Base-by-base conservation (phyloP, 2,797 vertebrate species). In the Choloepus didactylus region DNA sequence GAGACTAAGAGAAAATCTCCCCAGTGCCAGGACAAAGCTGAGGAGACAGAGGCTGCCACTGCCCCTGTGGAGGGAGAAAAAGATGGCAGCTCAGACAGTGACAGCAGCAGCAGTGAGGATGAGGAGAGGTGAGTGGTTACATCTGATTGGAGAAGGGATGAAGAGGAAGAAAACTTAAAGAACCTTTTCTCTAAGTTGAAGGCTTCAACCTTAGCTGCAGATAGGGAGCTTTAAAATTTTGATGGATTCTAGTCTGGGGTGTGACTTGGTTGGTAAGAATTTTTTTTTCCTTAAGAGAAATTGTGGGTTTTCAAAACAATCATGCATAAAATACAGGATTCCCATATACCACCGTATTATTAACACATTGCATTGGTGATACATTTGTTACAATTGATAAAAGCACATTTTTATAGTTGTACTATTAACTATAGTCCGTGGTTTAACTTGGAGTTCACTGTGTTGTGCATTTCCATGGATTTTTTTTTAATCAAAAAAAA, bases 41-140 rank as follows among this genome's bases (percentile, higher is more conserved):
- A 64, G 9, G 67, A 27, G 38, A 76, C 44, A 73, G 70, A 89
- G 67, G 75, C 72, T 72, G 3, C 73, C 67, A 46, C 10, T 60
- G n/a, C 66, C 29, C n/a, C 73, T 35, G 44, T 31, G 6, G 25
- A 87, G 59, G 87, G 98, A 23, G 98, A 98, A 35, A 97, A 93
- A 9, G 97, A 98, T 86, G 98, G 97, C 97, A 98, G 87, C 23
- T 97, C 97, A 0, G 98, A 98, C 0, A 97, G 99, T 70, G 98
- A 98, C 1, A 99, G 98, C 94, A 99, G 98, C 96, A 98, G 98
- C 0, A 96, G 93, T 49, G 96, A 97, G 60, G 99, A 99, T 0
- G 99, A 99, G 29, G 99, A 99, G 79, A 98, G 97, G 99, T 99
- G 96, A 98, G 97, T 49, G 46, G 21, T 14, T 80, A 10, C 14